Evolutionary conservation across 2,888 invertebrate species (phyloP).

Genomic region (Lasioglossum pauxillum): DNA sequence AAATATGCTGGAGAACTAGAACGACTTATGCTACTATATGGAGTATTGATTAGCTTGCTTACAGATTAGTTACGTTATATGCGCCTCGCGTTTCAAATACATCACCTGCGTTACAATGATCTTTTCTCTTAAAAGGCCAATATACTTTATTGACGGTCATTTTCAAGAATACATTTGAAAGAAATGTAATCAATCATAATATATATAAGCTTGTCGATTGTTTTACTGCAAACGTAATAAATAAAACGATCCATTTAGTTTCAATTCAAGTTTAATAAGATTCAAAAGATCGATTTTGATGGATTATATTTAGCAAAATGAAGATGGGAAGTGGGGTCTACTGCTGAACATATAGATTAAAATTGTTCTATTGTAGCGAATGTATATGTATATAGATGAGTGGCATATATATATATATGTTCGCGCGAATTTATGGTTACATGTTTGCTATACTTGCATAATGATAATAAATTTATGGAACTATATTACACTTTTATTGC

Average conservation of each 20-base stretch:
- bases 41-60: constrained; percentile 36
- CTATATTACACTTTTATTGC: background rate
- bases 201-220: background rate
- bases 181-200: background rate
- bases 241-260: background rate
- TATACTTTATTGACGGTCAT: background rate
- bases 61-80: constrained; percentile 22
- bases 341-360: background rate
- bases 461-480: background rate
- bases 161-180: background rate
- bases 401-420: background rate
- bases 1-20: background rate
- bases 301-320: background rate
- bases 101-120: background rate
- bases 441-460: background rate
- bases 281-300: background rate
- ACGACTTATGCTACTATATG: background rate
- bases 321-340: background rate
- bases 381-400: background rate
- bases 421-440: background rate
- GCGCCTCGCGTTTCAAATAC: background rate
- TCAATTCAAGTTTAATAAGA: too few relatives aligned
- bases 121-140: background rate
- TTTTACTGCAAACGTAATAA: background rate
- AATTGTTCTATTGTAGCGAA: background rate